Evolutionary conservation across 1,140 invertebrate species (phyloP).

Genomic region (Lepidotrigona ventralis): DNA sequence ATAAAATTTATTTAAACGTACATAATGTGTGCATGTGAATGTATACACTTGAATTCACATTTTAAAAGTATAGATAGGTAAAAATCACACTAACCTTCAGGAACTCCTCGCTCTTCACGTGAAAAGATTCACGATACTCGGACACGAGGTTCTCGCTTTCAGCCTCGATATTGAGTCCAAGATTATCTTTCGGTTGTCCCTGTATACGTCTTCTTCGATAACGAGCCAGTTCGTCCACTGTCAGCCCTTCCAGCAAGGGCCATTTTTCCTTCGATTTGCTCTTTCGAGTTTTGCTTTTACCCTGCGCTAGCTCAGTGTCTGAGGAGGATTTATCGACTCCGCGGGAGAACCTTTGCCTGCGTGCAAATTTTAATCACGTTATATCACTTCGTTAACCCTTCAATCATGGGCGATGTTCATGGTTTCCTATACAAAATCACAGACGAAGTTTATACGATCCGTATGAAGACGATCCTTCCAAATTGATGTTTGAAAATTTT

Average conservation of each 20-base stretch:
- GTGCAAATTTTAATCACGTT: constrained; percentile 3
- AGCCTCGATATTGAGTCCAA: constrained; percentile 53
- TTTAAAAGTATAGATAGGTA: neutral
- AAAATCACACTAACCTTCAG: constrained; percentile 51
- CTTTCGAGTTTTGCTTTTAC: constrained; percentile 62
- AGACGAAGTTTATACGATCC: too few relatives aligned
- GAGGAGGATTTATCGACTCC: constrained; percentile 70
- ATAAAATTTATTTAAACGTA: too few relatives aligned
- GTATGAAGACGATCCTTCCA: too few relatives aligned
- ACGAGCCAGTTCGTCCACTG: constrained; percentile 80
- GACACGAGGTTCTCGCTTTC: constrained; percentile 63
- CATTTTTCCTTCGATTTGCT: constrained; percentile 70
- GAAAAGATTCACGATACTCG: constrained; percentile 74
- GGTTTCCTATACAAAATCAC: too few relatives aligned
- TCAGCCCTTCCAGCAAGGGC: constrained; percentile 79
- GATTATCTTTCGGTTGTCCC: constrained; percentile 72
- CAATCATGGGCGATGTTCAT: neutral
- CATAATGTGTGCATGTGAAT: too few relatives aligned
- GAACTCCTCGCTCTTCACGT: constrained; percentile 68
- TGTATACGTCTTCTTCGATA: constrained; percentile 79
- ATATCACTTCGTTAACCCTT: neutral
- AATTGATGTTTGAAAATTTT: too few relatives aligned
- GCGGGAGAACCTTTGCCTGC: constrained; percentile 66
- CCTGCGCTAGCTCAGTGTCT: constrained; percentile 75
- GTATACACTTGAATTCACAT: too few relatives aligned